Conservation (phyloP, 2,888 invertebrate species). For the Rhagonycha lutea region DNA sequence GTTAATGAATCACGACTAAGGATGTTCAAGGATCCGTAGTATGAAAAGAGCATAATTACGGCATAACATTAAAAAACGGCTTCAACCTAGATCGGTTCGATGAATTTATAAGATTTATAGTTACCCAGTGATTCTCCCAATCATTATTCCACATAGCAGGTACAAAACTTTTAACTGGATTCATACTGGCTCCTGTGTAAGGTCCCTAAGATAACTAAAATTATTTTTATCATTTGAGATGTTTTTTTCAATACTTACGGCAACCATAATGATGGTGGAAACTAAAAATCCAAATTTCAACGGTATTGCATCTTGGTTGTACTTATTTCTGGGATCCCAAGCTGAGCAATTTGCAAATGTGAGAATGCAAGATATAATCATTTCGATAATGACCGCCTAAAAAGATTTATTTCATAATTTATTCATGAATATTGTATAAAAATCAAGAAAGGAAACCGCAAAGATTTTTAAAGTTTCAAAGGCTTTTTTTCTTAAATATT, state of each 20-base stretch:
- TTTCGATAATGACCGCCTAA: constrained; percentile 67
- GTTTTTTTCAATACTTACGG: constrained; percentile 57
- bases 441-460: neutral
- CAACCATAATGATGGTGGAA: constrained; percentile 65
- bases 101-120: constrained; percentile 28
- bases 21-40: neutral
- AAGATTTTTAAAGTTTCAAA: too few species aligned
- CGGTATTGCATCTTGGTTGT: constrained; percentile 65
- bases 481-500: too few species aligned
- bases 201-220: constrained; percentile 47
- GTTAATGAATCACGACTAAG: neutral
- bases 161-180: constrained; percentile 70
- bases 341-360: constrained; percentile 69
- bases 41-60: neutral
- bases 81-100: neutral
- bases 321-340: constrained; percentile 71
- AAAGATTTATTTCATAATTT: constrained; percentile 25
- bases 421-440: too few species aligned
- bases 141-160: constrained; percentile 71
- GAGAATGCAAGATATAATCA: constrained; percentile 65
- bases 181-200: constrained; percentile 71
- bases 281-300: constrained; percentile 72
- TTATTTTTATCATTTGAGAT: constrained; percentile 1
- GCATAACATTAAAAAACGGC: neutral
- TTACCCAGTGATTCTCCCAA: constrained; percentile 71